phyloP scores from a whole-genome alignment of 2,888 invertebrate genomes.

The Lordiphosa fenestrarum region DNA sequence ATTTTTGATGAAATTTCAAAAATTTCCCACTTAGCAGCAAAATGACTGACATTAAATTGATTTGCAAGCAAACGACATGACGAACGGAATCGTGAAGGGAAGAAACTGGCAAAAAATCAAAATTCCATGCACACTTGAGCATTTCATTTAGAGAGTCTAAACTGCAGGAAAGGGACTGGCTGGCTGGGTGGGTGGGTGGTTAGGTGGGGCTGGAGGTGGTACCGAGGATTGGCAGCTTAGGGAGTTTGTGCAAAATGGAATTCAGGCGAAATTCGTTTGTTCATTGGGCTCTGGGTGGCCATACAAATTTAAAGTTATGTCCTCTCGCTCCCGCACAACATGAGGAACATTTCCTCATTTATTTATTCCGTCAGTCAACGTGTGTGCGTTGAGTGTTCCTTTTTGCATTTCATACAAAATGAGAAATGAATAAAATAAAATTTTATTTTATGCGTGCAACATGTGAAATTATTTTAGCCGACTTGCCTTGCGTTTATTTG shows the following conservation, averaged over 20 bases:
- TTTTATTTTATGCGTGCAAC: slow-evolving; percentile 78
- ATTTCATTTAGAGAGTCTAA: slow-evolving; percentile 76
- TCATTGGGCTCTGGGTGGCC: slow-evolving; percentile 71
- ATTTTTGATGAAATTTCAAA: slow-evolving; percentile 78
- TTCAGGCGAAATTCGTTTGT: slow-evolving; percentile 42
- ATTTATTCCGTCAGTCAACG: slow-evolving; percentile 69
- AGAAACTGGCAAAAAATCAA: slow-evolving; percentile 67
- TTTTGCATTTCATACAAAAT: slow-evolving; percentile 61
- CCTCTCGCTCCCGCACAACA: slow-evolving; percentile 32
- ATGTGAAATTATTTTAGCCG: slow-evolving; percentile 71
- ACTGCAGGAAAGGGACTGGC: slow-evolving; percentile 49
- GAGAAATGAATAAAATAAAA: slow-evolving; percentile 78
- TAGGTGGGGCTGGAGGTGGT: background rate
- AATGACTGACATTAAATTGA: slow-evolving; percentile 79
- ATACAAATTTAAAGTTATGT: slow-evolving; percentile 76
- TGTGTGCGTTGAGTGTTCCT: slow-evolving; percentile 49
- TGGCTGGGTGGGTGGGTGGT: background rate
- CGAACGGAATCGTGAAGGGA: slow-evolving; percentile 60
- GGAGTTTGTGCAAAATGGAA: slow-evolving; percentile 61
- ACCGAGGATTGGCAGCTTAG: slow-evolving; percentile 20
- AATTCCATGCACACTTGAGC: slow-evolving; percentile 78
- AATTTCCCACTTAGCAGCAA: slow-evolving; percentile 66
- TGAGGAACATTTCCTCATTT: slow-evolving; percentile 47
- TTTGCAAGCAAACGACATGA: slow-evolving; percentile 78
- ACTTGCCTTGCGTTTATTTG: slow-evolving; percentile 3